These are phyloP conservation scores for Avahi laniger DNA, from an alignment of 2,797 vertebrate genomes.

Conservation along the genomic window DNA sequence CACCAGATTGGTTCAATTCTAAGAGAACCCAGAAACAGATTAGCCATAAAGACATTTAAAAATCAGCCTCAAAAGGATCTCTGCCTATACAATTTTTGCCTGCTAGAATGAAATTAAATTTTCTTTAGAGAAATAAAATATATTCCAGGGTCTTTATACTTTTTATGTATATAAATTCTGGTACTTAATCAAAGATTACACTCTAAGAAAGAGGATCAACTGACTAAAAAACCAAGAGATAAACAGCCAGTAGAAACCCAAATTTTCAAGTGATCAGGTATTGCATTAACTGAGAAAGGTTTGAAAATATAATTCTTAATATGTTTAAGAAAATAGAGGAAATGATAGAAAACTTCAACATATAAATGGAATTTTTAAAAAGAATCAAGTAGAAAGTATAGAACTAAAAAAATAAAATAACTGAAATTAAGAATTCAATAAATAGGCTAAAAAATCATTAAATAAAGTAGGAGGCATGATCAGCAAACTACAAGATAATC, in stretches of 20 bases:
- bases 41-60: not conserved
- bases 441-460: not conserved
- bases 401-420: not conserved
- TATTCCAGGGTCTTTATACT: not conserved
- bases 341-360: not conserved
- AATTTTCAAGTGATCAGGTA: not conserved
- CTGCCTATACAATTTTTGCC: not conserved
- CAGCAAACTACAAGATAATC: not conserved
- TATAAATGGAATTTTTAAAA: not conserved
- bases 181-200: not conserved
- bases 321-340: not conserved
- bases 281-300: not conserved
- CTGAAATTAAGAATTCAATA: not conserved
- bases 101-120: not conserved
- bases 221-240: not conserved
- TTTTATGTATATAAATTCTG: not conserved
- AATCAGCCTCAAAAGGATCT: not conserved
- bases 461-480: not conserved
- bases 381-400: not conserved
- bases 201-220: not conserved
- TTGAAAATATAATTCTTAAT: not conserved
- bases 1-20: not conserved
- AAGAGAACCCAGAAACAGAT: not conserved
- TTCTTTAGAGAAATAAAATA: not conserved
- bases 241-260: not conserved